A percentile compares a stretch with the other conserved stretches of the same genome.
Conservation (phyloP, 2,113 vertebrate genomes). For the Phocoena sinus region DNA sequence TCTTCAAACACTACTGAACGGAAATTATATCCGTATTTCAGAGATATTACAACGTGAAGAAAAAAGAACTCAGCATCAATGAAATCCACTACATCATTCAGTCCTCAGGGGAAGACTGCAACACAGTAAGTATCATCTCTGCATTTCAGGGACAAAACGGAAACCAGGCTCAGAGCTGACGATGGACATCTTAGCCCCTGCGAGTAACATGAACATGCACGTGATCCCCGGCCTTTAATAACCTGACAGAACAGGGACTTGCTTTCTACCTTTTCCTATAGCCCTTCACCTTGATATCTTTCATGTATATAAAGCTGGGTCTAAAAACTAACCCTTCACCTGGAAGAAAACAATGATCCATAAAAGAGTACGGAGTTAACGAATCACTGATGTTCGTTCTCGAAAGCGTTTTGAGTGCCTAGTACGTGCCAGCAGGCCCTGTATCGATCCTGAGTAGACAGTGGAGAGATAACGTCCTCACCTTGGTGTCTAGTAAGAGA, state of each 20-base stretch:
- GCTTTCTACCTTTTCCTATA: no score
- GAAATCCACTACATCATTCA: not conserved
- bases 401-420: not conserved
- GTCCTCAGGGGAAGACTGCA: not conserved
- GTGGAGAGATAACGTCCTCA: not conserved
- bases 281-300: not conserved
- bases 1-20: not conserved
- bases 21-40: conserved; percentile 4
- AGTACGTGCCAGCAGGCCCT: not conserved
- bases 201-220: fast-evolving
- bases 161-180: not conserved
- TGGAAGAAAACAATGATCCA: not conserved
- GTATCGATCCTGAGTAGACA: fast-evolving
- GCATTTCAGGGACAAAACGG: not conserved
- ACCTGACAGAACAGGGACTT: fast-evolving
- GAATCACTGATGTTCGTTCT: not conserved
- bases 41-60: not conserved
- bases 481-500: not conserved
- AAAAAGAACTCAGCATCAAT: not conserved
- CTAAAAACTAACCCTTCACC: not conserved
- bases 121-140: not conserved
- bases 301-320: not conserved
- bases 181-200: not conserved
- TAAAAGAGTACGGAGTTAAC: not conserved
- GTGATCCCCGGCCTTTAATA: not conserved